These are phyloP conservation scores for Schizopygopsis pylzovi DNA, from an alignment of 2,797 vertebrate species.

Conservation along the genomic window DNA sequence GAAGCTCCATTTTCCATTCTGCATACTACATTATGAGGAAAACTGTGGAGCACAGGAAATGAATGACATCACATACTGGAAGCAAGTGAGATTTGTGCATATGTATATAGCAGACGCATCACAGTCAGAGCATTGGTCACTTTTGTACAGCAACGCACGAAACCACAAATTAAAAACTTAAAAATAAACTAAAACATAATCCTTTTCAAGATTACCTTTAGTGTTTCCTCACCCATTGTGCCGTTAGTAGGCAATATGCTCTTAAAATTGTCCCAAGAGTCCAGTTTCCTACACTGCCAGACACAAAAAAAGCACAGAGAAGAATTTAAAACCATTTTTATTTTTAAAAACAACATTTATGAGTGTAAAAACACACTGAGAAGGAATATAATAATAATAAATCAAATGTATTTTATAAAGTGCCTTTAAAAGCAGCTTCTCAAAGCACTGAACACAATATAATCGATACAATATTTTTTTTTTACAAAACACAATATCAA, in stretches of 20 bases:
- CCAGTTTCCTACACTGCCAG: slow-evolving; percentile 73
- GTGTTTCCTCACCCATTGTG: slow-evolving; percentile 57
- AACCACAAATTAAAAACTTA: neutral
- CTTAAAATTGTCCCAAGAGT: slow-evolving; percentile 66
- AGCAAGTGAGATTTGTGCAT: neutral
- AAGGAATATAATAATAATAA: too few species aligned
- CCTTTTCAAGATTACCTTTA: slow-evolving; percentile 62
- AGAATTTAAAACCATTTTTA: neutral
- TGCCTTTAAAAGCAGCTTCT: too few species aligned
- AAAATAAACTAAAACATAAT: neutral
- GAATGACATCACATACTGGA: neutral
- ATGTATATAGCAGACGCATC: neutral
- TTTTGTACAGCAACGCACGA: neutral
- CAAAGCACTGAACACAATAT: too few species aligned
- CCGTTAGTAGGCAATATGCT: slow-evolving; percentile 50
- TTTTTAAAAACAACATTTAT: too few species aligned
- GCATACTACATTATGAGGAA: neutral
- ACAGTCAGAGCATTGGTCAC: neutral
- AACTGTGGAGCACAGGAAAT: neutral
- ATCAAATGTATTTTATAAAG: too few species aligned
- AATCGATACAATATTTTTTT: too few species aligned
- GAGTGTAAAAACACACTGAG: neutral
- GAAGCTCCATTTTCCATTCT: neutral
- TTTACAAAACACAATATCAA: too few species aligned
- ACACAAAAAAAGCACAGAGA: neutral